phyloP scores from a whole-genome alignment of 2,888 invertebrate species.

The Brassicogethes aeneus region DNA sequence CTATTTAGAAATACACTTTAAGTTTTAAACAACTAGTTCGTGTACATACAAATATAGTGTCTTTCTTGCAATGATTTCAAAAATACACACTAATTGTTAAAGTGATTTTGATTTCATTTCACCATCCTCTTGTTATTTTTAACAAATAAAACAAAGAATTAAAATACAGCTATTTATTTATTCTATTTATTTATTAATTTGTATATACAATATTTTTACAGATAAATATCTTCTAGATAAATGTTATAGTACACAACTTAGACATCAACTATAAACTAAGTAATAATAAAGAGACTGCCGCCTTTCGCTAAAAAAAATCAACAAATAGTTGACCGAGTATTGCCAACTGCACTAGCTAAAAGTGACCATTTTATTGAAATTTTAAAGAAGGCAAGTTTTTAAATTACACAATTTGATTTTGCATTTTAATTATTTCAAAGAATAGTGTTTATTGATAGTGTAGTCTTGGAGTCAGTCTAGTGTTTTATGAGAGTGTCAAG shows the following conservation, averaged over 20 bases:
- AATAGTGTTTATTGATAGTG: no score
- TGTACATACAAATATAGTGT: slow-evolving; percentile 28
- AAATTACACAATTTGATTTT: no score
- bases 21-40: slow-evolving; percentile 23
- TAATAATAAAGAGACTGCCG: slow-evolving; percentile 29
- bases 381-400: no score
- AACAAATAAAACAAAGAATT: slow-evolving; percentile 6
- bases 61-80: slow-evolving; percentile 29
- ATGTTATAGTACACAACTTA: slow-evolving; percentile 33
- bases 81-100: slow-evolving; percentile 31
- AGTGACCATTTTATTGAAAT: no score
- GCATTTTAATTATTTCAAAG: no score
- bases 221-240: slow-evolving; percentile 33
- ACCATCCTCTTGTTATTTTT: no score
- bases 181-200: slow-evolving; percentile 29
- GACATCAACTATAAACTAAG: slow-evolving; percentile 27
- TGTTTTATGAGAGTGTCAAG: no score
- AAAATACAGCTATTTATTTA: slow-evolving; percentile 28
- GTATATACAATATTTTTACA: slow-evolving; percentile 31
- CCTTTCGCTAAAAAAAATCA: slow-evolving; percentile 3
- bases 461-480: no score
- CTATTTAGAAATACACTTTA: slow-evolving; percentile 25
- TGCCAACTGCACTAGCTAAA: not conserved
- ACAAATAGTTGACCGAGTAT: not conserved
- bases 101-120: not conserved